These are phyloP conservation scores for Trachemys scripta DNA, from an alignment of 2,113 vertebrate genomes.

Conservation along the genomic window DNA sequence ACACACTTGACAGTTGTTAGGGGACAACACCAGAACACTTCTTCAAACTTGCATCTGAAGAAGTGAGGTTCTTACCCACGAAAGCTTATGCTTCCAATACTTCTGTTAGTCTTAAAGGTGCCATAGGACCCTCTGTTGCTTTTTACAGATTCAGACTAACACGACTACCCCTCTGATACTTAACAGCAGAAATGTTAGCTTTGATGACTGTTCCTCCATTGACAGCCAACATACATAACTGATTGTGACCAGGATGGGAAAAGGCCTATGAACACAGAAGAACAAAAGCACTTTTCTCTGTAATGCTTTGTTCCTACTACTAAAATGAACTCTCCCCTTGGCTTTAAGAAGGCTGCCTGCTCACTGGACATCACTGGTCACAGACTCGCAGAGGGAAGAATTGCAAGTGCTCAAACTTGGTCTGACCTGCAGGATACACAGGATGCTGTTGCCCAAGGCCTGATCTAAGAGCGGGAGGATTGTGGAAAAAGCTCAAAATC, in stretches of 20 bases:
- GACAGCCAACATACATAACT: neutral
- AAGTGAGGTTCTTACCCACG: no score
- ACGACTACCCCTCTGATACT: no score
- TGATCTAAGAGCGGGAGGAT: neutral
- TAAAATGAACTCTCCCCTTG: neutral
- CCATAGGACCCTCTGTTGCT: no score
- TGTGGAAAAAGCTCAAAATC: neutral
- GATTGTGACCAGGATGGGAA: neutral
- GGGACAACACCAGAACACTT: neutral
- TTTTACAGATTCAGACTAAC: no score
- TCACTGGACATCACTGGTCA: neutral
- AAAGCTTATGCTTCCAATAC: no score
- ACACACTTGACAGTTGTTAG: neutral
- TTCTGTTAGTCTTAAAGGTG: no score
- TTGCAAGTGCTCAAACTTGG: neutral
- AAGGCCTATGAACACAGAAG: neutral
- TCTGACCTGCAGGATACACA: neutral
- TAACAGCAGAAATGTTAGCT: neutral
- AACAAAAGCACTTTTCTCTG: neutral
- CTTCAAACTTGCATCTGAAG: no score
- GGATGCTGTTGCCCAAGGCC: neutral
- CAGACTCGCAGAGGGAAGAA: neutral
- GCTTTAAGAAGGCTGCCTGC: neutral
- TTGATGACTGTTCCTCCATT: neutral
- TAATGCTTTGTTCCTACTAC: neutral